phyloP scores from a whole-genome alignment of 2,888 invertebrate genomes.

The Hirtodrosophila cameraria region DNA sequence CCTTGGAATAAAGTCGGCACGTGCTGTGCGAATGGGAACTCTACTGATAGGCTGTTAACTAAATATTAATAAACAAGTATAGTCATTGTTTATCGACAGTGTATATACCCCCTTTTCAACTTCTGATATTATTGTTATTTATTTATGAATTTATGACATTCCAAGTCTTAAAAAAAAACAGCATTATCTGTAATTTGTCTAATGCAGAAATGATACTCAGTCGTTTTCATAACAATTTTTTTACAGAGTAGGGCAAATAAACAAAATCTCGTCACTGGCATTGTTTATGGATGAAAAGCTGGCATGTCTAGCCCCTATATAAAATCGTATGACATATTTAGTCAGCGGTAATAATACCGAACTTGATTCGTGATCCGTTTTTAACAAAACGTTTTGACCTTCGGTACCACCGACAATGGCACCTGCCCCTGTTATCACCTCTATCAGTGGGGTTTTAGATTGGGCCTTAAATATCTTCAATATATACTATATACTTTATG shows the following conservation, averaged over 20 bases:
- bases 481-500: no score
- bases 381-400: constrained; percentile 22
- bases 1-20: constrained; percentile 21
- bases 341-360: constrained; percentile 13
- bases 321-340: constrained; percentile 47
- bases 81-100: not conserved
- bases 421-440: constrained; percentile 17
- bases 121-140: not conserved
- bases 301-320: constrained; percentile 20
- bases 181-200: no score
- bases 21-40: constrained; percentile 20
- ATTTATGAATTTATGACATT: not conserved
- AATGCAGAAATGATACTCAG: not conserved
- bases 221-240: not conserved
- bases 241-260: no score
- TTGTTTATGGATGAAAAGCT: constrained; percentile 18
- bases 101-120: not conserved
- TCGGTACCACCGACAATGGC: constrained; percentile 17
- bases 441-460: constrained; percentile 24
- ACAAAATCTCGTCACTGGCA: constrained; percentile 4
- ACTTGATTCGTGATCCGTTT: constrained; percentile 21
- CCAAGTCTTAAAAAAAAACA: no score
- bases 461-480: not conserved
- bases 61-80: not conserved
- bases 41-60: constrained; percentile 7